Evolutionary conservation across 2,113 vertebrate genomes (phyloP), one percentile per base, ranked within the genome.

Genomic region (Centropus unirufus): DNA sequence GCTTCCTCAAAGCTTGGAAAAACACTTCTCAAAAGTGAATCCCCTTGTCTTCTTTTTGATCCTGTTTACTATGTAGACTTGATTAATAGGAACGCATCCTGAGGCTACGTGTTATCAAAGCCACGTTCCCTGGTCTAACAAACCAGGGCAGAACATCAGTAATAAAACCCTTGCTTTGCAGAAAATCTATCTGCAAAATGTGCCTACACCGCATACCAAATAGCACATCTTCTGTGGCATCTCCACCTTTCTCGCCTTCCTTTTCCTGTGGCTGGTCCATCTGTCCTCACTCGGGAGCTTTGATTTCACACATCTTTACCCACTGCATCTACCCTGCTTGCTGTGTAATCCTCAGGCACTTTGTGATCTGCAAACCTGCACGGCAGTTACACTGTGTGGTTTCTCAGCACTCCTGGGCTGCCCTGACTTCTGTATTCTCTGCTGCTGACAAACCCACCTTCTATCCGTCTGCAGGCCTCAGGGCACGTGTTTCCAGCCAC

Each of bases 251-350:
- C 79, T 92, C 55, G 2, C 93, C 83, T 94, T 69, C 51, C 64
- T 76, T 81, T 90, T 78, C 51, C 94, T 86, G 83, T 1, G 19
- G 76, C 90, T 94, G 91, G 86, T 95, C 92, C 90, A 77, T 90
- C 93, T 94, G 90, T 90, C 95, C 90, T 95, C 92, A 74, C 76
- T 86, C 27, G 51, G 76, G 88, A 94, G 83, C 90, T 97, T 77
- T 92, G 92, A 92, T 96, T 96, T 97, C 92, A 86, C 92, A 95
- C 92, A 46, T 93, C 74, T 94, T 39, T 88, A 90, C 85, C 92
- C 90, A 91, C 27, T 6, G 3, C 26, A 2, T 87, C 73, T 93
- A 19, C 67, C 61, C 55, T 40, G 40, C 66, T 81, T 8, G 1
- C 70, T 15, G 62, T 4, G 19, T 18, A 55, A 58, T 67, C 91